Conservation (phyloP, 2,888 invertebrate species). For the Tachina grossa region DNA sequence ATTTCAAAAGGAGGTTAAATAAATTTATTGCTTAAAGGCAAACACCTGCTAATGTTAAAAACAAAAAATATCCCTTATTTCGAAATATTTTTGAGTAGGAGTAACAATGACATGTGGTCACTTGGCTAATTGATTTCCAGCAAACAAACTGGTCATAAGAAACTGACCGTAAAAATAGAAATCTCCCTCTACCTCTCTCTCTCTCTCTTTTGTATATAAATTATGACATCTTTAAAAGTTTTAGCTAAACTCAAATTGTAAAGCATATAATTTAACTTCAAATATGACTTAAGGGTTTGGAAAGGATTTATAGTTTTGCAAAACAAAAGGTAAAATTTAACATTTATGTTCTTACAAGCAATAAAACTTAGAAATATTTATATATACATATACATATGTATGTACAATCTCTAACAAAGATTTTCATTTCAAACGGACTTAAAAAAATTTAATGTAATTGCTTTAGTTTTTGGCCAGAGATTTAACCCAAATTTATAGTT, state of each 20-base stretch:
- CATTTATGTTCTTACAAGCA: constrained; percentile 17
- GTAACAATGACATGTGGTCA: constrained; percentile 63
- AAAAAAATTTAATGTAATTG: constrained; percentile 59
- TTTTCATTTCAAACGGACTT: not conserved
- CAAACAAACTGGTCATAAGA: constrained; percentile 45
- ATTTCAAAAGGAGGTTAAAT: constrained; percentile 41
- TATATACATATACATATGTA: no score
- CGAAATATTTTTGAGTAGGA: not conserved
- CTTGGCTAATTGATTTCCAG: constrained; percentile 68
- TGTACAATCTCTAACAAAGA: constrained; percentile 5
- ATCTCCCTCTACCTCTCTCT: not conserved
- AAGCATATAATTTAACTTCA: not conserved
- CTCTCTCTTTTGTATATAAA: not conserved
- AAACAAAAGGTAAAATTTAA: constrained; percentile 40
- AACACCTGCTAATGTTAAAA: not conserved
- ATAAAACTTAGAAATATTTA: constrained; percentile 19
- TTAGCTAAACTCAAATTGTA: not conserved
- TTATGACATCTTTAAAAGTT: constrained; percentile 6
- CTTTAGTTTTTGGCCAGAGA: constrained; percentile 41
- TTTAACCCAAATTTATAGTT: constrained; percentile 66
- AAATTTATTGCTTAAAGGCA: constrained; percentile 11
- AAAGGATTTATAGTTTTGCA: constrained; percentile 43
- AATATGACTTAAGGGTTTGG: constrained; percentile 58
- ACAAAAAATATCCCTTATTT: constrained; percentile 24
- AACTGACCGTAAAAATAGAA: not conserved